Evolutionary conservation across 64 coral and sea anemone species (phyloP).

Genomic region (Montipora foliosa): DNA sequence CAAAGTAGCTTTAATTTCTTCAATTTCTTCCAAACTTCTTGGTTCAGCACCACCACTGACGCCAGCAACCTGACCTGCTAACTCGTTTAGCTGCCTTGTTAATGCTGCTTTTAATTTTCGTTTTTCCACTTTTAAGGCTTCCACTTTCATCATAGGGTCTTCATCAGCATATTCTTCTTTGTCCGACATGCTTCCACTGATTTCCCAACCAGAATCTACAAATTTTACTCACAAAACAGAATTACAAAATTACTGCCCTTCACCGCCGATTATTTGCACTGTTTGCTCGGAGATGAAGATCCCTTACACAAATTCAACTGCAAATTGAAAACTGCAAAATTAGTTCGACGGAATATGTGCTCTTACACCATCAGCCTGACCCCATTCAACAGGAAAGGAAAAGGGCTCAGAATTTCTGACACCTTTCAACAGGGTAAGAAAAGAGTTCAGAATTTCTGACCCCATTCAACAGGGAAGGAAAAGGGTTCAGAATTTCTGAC

Average conservation of each 20-base stretch:
- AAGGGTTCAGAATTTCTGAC: too few relatives aligned
- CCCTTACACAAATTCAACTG: too few relatives aligned
- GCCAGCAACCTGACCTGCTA: not conserved
- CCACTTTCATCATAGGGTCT: not conserved
- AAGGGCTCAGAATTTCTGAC: too few relatives aligned
- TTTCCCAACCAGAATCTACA: not conserved
- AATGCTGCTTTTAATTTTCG: not conserved
- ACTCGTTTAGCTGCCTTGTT: slow-evolving; percentile 15
- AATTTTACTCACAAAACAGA: not conserved
- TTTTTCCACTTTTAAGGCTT: slow-evolving; percentile 22
- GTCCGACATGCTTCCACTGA: not conserved
- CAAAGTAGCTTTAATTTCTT: not conserved
- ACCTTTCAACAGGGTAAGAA: too few relatives aligned
- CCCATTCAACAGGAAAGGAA: too few relatives aligned
- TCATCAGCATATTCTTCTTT: not conserved
- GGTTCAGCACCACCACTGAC: not conserved
- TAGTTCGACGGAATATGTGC: too few relatives aligned
- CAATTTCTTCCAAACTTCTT: not conserved
- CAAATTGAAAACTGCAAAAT: too few relatives aligned
- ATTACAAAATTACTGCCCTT: not conserved
- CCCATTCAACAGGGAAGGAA: too few relatives aligned
- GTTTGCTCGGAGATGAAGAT: too few relatives aligned
- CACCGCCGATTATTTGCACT: too few relatives aligned
- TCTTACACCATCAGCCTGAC: too few relatives aligned
- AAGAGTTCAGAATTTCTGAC: too few relatives aligned